Evolutionary conservation across 2,113 vertebrate species (phyloP).

Genomic region (Chionodraco myersi): DNA sequence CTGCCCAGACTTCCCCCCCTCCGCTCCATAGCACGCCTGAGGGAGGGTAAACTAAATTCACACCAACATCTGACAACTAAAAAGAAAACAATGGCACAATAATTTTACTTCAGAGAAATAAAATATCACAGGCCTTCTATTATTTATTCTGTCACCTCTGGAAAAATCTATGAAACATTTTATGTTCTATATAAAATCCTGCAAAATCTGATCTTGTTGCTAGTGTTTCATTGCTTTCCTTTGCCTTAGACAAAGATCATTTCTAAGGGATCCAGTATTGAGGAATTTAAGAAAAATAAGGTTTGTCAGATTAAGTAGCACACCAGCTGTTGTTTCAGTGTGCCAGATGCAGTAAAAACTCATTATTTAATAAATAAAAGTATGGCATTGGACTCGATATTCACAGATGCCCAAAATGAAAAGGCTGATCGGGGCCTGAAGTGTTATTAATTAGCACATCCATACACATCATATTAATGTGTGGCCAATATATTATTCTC

Average conservation of each 20-base stretch:
- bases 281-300: not conserved
- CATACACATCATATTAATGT: not conserved
- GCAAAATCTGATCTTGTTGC: not conserved
- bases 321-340: too few relatives aligned
- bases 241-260: not conserved
- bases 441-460: not conserved
- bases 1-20: slow-evolving; percentile 28
- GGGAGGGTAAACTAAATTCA: not conserved
- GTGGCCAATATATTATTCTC: not conserved
- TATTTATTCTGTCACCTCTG: not conserved
- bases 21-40: slow-evolving; percentile 29
- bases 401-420: not conserved
- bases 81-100: not conserved
- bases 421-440: not conserved
- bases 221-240: not conserved
- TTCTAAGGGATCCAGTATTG: not conserved
- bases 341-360: not conserved
- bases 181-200: not conserved
- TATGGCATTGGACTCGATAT: not conserved
- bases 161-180: not conserved
- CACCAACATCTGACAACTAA: not conserved
- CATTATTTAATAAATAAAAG: not conserved
- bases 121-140: not conserved
- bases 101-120: not conserved
- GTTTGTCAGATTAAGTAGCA: too few relatives aligned